Evolutionary conservation across 1,140 invertebrate species (phyloP).

Genomic region (Lordiphosa mommai): DNA sequence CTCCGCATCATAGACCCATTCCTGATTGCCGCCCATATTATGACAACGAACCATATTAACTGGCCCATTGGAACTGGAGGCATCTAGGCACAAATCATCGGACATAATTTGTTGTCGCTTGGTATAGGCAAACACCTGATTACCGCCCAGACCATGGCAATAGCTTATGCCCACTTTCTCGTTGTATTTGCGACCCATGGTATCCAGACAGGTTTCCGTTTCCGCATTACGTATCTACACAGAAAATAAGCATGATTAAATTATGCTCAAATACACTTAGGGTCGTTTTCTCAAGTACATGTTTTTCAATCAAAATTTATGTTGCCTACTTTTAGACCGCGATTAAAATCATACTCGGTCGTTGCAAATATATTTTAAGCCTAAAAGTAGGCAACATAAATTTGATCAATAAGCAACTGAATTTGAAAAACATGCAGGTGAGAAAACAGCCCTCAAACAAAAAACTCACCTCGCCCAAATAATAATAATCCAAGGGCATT

Average conservation of each 20-base stretch:
- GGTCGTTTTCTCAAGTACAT: too few species aligned
- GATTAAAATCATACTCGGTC: too few species aligned
- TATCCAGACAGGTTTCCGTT: slow-evolving; percentile 94
- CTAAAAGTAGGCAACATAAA: too few species aligned
- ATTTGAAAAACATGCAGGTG: too few species aligned
- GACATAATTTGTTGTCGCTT: slow-evolving; percentile 98
- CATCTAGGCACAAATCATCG: slow-evolving; percentile 97
- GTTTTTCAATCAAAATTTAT: too few species aligned
- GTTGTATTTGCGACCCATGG: slow-evolving; percentile 95
- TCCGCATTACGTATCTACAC: slow-evolving; percentile 92
- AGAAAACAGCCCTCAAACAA: too few species aligned
- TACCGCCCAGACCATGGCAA: slow-evolving; percentile 98
- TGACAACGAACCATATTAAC: slow-evolving; percentile 96
- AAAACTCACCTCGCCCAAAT: slow-evolving; percentile 93
- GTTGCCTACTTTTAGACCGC: too few species aligned
- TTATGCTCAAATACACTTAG: too few species aligned
- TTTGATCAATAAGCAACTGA: too few species aligned
- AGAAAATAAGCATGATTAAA: not conserved
- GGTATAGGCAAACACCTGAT: slow-evolving; percentile 98
- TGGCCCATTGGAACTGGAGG: slow-evolving; percentile 87
- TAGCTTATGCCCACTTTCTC: slow-evolving; percentile 96
- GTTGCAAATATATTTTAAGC: too few species aligned
- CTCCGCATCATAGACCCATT: slow-evolving; percentile 90
- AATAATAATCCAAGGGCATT: slow-evolving; percentile 98
- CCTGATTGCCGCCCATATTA: slow-evolving; percentile 96